These are phyloP conservation scores for Ferrisia virgata DNA, from an alignment of 2,888 invertebrate species.

Conservation along the genomic window DNA sequence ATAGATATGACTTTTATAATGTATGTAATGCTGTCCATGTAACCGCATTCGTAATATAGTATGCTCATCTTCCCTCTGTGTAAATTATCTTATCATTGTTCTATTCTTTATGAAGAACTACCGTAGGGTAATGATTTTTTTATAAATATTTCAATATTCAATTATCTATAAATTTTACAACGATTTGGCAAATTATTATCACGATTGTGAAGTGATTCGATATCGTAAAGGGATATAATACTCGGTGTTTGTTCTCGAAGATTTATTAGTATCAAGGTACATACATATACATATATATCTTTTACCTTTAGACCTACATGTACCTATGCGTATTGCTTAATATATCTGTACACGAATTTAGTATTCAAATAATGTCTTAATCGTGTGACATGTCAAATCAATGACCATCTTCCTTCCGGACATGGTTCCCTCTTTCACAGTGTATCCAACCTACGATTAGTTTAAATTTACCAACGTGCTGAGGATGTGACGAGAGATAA, in stretches of 20 bases:
- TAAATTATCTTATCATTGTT: neutral
- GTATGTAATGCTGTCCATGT: neutral
- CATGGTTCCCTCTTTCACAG: neutral
- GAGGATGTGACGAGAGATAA: neutral
- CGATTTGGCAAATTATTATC: no score
- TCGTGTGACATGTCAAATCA: neutral
- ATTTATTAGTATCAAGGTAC: no score
- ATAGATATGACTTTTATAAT: constrained; percentile 23
- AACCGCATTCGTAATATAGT: neutral
- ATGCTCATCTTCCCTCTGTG: neutral
- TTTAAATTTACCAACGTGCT: neutral
- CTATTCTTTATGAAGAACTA: neutral
- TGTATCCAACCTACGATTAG: no score
- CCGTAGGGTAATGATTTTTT: no score
- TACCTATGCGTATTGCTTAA: no score
- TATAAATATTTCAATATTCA: no score
- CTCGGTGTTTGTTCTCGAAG: no score
- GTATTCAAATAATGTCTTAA: neutral
- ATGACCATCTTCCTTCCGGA: neutral
- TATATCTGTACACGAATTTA: neutral
- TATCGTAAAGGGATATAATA: no score
- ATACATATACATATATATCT: no score
- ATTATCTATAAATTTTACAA: no score
- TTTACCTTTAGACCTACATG: no score
- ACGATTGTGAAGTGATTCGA: no score